Base-by-base conservation (phyloP, 2,888 invertebrate genomes). In the Pachydiplax longipennis region DNA sequence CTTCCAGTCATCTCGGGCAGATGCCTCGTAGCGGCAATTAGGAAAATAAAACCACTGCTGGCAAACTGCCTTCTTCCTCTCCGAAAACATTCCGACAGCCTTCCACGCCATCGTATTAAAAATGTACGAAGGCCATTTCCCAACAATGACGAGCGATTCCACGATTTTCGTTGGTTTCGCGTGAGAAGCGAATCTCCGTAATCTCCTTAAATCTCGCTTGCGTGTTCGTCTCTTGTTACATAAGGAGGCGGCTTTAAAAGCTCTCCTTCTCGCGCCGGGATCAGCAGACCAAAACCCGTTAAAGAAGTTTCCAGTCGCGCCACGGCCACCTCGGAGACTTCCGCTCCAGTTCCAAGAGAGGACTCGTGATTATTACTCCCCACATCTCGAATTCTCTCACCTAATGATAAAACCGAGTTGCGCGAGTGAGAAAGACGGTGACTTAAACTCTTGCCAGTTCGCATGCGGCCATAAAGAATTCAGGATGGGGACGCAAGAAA, bases 221-320 rank as follows among this genome's bases (percentile, higher is more conserved):
- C 87, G 87, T 87, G 87, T 61, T 87, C 87, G 87, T 87, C 87
- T 87, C 87, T 87, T 61, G 87, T 87, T 87, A 87, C 87, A 12
- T 58, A 87, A 87, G 87, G 35, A 31, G 22, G n/a, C 53, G 83
- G 61, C 87, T 87, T 48, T 25, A 35, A 37, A 65, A 37, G 61
- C 58, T 58, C 61, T 40, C 87, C 87, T 61, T 61, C 87, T 58
- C 87, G 87, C 83, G 58, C 31, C 35, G 58, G 35, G 87, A 87
- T 61, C 65, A 87, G 87, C 35, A 87, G 87, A 87, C 87, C 87
- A 37, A 87, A 87, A 87, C 87, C 87, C 58, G 87, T 87, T 87
- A 87, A 73, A 35, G 35, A 87, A 35, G 31, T 87, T 65, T 35
- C 35, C 22, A 40, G 4, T 22, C 31, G 22, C 18, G 31, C 58